Evolutionary conservation across 2,113 vertebrate genomes (phyloP).

Genomic region (Lasiurus cinereus): DNA sequence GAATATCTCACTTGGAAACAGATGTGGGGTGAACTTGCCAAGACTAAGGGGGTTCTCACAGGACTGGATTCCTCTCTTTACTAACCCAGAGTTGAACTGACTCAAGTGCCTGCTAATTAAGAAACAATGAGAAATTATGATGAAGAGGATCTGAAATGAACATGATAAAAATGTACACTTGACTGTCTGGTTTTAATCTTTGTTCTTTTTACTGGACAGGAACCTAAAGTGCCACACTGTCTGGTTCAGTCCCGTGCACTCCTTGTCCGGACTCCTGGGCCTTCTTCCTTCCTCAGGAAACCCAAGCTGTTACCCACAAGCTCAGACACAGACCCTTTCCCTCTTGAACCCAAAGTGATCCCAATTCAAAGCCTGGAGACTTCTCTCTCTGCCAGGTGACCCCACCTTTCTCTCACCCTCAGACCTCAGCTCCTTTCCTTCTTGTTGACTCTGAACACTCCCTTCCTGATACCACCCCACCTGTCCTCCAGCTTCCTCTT

Average conservation of each 20-base stretch:
- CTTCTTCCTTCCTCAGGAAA: conserved; percentile 75
- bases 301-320: not conserved
- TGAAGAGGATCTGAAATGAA: not conserved
- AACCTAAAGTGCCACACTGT: not conserved
- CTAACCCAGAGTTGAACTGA: not conserved
- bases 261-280: not conserved
- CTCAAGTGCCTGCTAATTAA: conserved; percentile 36
- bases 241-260: not conserved
- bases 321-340: not conserved
- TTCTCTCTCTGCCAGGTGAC: not conserved
- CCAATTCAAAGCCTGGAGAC: not conserved
- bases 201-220: not conserved
- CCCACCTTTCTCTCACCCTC: not conserved
- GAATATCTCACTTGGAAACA: not conserved
- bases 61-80: not conserved
- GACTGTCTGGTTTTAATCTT: not conserved
- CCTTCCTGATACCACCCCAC: not conserved
- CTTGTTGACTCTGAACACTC: not conserved
- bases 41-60: not conserved
- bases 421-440: not conserved
- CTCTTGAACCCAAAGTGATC: not conserved
- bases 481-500: not conserved
- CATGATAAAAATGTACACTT: not conserved
- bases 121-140: not conserved
- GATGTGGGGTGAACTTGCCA: not conserved